A percentile compares a stretch with the other conserved stretches of the same genome.
These are phyloP conservation scores for Parazoanthus darwini DNA, from an alignment of 92 coral and sea anemone species.

Conservation along the genomic window DNA sequence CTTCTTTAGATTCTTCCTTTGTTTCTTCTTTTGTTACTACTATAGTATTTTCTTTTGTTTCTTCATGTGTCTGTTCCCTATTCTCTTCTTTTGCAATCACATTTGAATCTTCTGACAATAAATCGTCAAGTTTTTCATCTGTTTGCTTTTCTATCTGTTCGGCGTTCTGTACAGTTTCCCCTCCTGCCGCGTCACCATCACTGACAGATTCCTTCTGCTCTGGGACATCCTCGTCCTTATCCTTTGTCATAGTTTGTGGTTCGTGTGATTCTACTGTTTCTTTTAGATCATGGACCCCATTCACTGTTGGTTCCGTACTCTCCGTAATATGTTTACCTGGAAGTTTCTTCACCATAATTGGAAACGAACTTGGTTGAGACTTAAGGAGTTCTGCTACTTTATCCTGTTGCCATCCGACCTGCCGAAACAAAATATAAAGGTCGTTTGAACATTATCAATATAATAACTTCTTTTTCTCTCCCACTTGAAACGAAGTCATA, in stretches of 20 bases:
- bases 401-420: conserved; percentile 38
- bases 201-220: conserved; percentile 1
- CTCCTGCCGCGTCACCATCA: not conserved
- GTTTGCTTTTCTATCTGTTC: not conserved
- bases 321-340: not conserved
- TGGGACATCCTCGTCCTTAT: not conserved
- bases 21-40: conserved; percentile 8
- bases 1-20: conserved; percentile 12
- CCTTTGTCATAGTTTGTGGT: not conserved
- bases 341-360: conserved; percentile 34
- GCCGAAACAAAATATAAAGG: not conserved
- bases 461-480: too few species aligned
- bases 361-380: conserved; percentile 33
- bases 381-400: conserved; percentile 36
- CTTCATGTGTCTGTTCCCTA: not conserved
- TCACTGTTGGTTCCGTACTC: not conserved
- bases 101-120: not conserved
- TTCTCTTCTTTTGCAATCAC: not conserved
- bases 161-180: not conserved
- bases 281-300: conserved; percentile 12
- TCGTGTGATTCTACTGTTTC: conserved; percentile 1
- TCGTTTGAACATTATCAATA: too few species aligned
- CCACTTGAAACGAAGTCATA: too few species aligned
- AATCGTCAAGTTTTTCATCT: not conserved
- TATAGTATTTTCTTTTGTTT: not conserved